phyloP scores from a whole-genome alignment of 2,797 vertebrate genomes.

The Pangasius larnaudii region DNA sequence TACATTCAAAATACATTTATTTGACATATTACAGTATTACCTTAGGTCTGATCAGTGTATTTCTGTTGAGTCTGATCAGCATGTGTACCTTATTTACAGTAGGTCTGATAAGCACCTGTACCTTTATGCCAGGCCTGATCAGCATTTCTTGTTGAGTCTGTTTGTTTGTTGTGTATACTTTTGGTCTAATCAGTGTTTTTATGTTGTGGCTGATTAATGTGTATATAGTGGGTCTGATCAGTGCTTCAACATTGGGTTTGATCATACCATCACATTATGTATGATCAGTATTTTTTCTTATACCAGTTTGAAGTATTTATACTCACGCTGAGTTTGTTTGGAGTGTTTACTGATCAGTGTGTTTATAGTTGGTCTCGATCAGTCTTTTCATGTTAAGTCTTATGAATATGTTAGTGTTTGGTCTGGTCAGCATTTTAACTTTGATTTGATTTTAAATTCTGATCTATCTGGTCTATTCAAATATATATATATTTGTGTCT shows the following conservation, averaged over 20 bases:
- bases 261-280: too few species aligned
- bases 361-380: not conserved
- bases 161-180: not conserved
- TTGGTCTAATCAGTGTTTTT: not conserved
- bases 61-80: not conserved
- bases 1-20: too few species aligned
- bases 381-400: not conserved
- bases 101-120: not conserved
- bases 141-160: not conserved
- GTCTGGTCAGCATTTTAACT: not conserved
- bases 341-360: not conserved
- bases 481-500: not conserved
- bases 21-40: not conserved
- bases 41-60: not conserved
- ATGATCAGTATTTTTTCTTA: not conserved
- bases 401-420: not conserved
- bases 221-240: not conserved
- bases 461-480: not conserved
- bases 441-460: not conserved
- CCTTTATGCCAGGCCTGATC: not conserved
- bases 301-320: not conserved
- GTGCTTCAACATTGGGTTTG: not conserved
- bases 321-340: not conserved
- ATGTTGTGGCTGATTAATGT: not conserved
- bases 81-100: not conserved